Evolutionary conservation across 2,797 vertebrate genomes (phyloP), one percentile per base, ranked within the genome.

Genomic region (Ctenopoma kingsleyae): DNA sequence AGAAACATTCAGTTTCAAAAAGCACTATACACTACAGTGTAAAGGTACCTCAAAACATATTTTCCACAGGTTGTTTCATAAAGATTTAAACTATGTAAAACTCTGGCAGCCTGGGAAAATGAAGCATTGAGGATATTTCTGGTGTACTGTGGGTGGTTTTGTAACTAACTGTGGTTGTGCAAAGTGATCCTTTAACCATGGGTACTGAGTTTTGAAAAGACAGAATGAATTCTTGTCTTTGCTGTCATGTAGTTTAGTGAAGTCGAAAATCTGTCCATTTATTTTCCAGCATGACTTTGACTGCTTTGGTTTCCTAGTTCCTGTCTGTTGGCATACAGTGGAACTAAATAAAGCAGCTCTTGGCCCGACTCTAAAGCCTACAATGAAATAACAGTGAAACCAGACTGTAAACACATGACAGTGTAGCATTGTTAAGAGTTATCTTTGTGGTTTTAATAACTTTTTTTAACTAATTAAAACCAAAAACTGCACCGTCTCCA

Each of bases 401-500:
- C 75, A 54, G 55, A 77, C 51, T 1, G 3, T 27, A 67, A 68
- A 69, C 53, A 69, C 25, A 72, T 27, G 23, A 44, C 15, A 47
- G n/a, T 16, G 12, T 1, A 20, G 38, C 41, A n/a, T 38, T 40
- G 23, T 57, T 17, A 57, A 74, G 9, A 55, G 4, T 66, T 11
- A 48, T 67, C 71, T 61, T 55, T 74, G 54, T 30, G 63, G 50
- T 71, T 80, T 78, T 71, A 71, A 86, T 71, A 80, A 67, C 59
- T 81, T 83, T 71, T 35, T n/a, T 44, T 30, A 67, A 82, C 44
- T 58, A 57, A 81, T 80, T 50, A 51, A 79, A 86, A 76, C 78
- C 83, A 10, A 72, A 69, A 60, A 76, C 55, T 66, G 35, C 32
- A 63, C 56, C 36, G 62, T 68, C 25, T 63, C 38, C 60, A 10